Evolutionary conservation across 2,888 invertebrate genomes (phyloP).

Genomic region (Anthrax anthrax): DNA sequence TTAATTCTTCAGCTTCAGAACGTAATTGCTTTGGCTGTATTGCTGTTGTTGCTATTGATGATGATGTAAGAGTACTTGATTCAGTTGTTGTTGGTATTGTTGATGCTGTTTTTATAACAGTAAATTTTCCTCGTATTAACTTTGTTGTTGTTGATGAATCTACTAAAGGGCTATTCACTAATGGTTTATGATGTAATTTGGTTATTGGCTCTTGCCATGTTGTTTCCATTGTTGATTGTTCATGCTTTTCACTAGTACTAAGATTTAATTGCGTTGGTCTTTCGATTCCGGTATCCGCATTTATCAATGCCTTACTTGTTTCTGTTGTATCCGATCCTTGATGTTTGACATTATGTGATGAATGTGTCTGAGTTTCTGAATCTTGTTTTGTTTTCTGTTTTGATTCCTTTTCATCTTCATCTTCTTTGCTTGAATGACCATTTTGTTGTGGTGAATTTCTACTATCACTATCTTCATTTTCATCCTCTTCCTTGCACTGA

Average conservation of each 20-base stretch:
- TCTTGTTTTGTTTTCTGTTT: neutral
- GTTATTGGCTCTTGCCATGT: neutral
- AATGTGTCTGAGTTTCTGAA: neutral
- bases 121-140: slow-evolving; percentile 38
- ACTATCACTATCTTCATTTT: slow-evolving; percentile 42
- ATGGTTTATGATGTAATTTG: neutral
- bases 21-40: slow-evolving; percentile 14
- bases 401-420: neutral
- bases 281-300: neutral
- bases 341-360: too few species aligned
- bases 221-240: neutral
- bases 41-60: slow-evolving; percentile 7
- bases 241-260: neutral
- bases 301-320: neutral
- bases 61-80: neutral
- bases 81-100: neutral
- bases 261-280: neutral
- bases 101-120: slow-evolving; percentile 35
- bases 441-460: slow-evolving; percentile 1
- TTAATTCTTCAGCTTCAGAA: slow-evolving; percentile 25
- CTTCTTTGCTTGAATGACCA: neutral
- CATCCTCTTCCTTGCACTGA: slow-evolving; percentile 73
- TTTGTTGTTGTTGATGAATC: slow-evolving; percentile 18
- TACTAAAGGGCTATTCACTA: neutral
- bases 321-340: neutral